Evolutionary conservation across 2,888 invertebrate genomes (phyloP).

Genomic region (Celastrina argiolus): DNA sequence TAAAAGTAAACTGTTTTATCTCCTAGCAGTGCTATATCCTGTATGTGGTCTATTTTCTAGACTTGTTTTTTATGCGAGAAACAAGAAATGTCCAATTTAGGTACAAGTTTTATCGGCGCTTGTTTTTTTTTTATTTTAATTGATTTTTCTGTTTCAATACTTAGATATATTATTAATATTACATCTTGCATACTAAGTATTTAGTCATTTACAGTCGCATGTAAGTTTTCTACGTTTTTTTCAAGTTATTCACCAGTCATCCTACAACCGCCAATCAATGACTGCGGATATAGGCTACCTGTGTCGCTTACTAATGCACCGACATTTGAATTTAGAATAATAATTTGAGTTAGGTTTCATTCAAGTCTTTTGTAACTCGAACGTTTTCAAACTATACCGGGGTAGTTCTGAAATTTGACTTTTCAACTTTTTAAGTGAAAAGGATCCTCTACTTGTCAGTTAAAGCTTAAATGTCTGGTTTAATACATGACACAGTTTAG

Average conservation of each 20-base stretch:
- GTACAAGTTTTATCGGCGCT: background rate
- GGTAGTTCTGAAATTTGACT: too few relatives aligned
- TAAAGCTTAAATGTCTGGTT: too few relatives aligned
- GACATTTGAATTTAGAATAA: constrained; percentile 3
- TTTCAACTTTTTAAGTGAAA: too few relatives aligned
- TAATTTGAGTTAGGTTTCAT: background rate
- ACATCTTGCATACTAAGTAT: background rate
- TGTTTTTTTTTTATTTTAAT: background rate
- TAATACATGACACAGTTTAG: too few relatives aligned
- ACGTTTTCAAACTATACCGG: too few relatives aligned
- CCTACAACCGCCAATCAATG: background rate
- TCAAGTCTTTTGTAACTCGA: too few relatives aligned
- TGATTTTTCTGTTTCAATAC: background rate
- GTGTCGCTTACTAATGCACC: background rate
- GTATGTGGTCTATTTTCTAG: background rate
- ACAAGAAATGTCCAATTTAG: background rate
- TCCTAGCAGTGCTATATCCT: too few relatives aligned
- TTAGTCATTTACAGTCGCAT: background rate
- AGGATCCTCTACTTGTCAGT: too few relatives aligned
- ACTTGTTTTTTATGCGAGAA: background rate
- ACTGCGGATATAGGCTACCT: constrained; percentile 6
- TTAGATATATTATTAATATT: background rate
- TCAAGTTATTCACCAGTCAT: background rate
- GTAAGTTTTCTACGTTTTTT: background rate
- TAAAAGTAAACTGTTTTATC: too few relatives aligned